These are phyloP conservation scores for Zygaena filipendulae DNA, from an alignment of 2,888 invertebrate species.

Conservation along the genomic window DNA sequence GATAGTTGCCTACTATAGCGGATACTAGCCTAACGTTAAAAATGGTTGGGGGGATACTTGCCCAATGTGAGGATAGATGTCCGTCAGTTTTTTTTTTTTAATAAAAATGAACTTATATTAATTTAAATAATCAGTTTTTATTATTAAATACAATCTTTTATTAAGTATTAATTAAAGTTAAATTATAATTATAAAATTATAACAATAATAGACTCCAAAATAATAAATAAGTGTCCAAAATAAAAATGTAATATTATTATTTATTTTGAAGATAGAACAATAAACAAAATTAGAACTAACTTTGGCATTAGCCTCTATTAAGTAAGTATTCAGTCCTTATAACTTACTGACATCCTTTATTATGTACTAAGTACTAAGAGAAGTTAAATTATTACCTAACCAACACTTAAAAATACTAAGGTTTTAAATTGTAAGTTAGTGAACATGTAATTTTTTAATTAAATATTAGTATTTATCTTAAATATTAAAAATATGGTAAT, in stretches of 20 bases:
- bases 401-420: constrained; percentile 4
- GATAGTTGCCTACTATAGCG: not conserved
- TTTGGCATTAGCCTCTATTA: too few relatives aligned
- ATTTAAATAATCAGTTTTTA: constrained; percentile 2
- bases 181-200: too few relatives aligned
- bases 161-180: too few relatives aligned
- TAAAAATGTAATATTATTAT: too few relatives aligned
- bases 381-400: constrained; percentile 2
- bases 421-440: constrained; percentile 2
- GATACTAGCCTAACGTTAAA: too few relatives aligned
- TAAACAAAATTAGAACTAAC: too few relatives aligned
- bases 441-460: constrained; percentile 1
- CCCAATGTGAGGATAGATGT: too few relatives aligned
- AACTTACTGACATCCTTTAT: constrained; percentile 11
- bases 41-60: too few relatives aligned
- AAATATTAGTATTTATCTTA: constrained; percentile 10
- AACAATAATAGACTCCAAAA: too few relatives aligned
- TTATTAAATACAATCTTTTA: too few relatives aligned
- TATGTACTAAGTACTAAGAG: constrained; percentile 3
- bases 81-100: not conserved
- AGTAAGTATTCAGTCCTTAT: constrained; percentile 12
- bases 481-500: constrained; percentile 9
- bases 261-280: too few relatives aligned
- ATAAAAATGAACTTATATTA: constrained; percentile 2
- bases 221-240: too few relatives aligned